phyloP scores from a whole-genome alignment of 2,888 invertebrate species.

The Ramazzottius varieornatus region DNA sequence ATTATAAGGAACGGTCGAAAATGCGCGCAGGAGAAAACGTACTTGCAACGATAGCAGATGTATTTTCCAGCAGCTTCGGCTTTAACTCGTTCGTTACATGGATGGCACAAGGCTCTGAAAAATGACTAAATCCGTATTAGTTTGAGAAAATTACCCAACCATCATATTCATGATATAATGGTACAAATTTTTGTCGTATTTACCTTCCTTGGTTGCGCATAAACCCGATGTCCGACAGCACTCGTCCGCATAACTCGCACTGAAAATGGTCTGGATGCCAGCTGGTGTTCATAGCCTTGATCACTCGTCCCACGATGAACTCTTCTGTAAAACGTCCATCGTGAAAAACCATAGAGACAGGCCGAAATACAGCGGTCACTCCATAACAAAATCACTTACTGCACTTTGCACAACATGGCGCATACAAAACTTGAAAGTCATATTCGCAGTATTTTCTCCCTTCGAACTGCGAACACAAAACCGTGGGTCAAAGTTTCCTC shows the following conservation, averaged over 20 bases:
- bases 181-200: background rate
- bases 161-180: too few relatives aligned
- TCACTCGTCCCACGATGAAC: constrained; percentile 92
- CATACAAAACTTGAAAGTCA: constrained; percentile 87
- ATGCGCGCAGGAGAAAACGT: constrained; percentile 26
- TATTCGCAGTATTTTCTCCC: constrained; percentile 96
- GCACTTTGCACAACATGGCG: constrained; percentile 55
- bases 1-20: too few relatives aligned
- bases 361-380: background rate
- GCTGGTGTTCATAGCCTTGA: constrained; percentile 94
- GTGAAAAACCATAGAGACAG: background rate
- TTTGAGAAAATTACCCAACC: background rate
- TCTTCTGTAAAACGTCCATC: constrained; percentile 41
- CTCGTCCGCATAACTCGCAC: constrained; percentile 68
- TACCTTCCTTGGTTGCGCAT: constrained; percentile 40
- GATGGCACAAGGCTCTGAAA: constrained; percentile 53
- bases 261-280: constrained; percentile 98
- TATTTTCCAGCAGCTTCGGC: constrained; percentile 82
- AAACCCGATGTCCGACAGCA: constrained; percentile 85
- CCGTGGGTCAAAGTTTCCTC: too few relatives aligned
- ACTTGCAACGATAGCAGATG: constrained; percentile 95
- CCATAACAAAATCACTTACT: constrained; percentile 37
- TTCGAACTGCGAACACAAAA: constrained; percentile 38
- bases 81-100: constrained; percentile 83
- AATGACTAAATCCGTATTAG: background rate